Conservation (phyloP, 2,113 vertebrate genomes). For the Oncorhynchus mykiss region DNA sequence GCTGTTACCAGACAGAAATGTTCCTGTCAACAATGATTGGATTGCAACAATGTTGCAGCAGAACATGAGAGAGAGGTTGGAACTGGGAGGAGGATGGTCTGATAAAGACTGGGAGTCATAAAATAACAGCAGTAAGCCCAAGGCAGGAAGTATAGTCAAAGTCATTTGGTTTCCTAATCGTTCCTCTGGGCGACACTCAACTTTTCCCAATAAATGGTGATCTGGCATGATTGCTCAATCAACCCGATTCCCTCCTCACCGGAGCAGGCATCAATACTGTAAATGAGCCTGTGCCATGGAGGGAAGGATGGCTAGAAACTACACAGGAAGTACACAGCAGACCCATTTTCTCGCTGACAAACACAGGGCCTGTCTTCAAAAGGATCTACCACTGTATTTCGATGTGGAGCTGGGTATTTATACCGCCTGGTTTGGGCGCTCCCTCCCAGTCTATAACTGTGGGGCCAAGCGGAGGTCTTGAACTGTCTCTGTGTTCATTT, state of each 20-base stretch:
- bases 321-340: conserved; percentile 54
- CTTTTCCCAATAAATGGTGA: conserved; percentile 73
- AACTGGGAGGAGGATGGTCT: conserved; percentile 46
- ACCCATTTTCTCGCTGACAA: conserved; percentile 55
- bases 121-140: conserved; percentile 72
- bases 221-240: conserved; percentile 72
- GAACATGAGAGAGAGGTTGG: background rate
- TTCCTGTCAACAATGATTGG: conserved; percentile 3
- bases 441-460: conserved; percentile 59
- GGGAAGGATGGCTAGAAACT: conserved; percentile 57
- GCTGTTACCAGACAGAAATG: conserved; percentile 11
- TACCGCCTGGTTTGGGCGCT: conserved; percentile 64
- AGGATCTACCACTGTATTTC: conserved; percentile 57
- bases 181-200: conserved; percentile 70
- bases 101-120: conserved; percentile 71
- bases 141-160: conserved; percentile 63
- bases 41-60: background rate
- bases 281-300: conserved; percentile 69
- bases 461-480: conserved; percentile 32
- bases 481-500: conserved; percentile 61
- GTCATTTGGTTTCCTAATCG: conserved; percentile 77
- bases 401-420: conserved; percentile 62
- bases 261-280: conserved; percentile 71
- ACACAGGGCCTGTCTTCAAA: conserved; percentile 61
- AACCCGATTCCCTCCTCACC: conserved; percentile 55